These are phyloP conservation scores for Melanitta fusca DNA, from an alignment of 2,797 vertebrate genomes.

Conservation along the genomic window DNA sequence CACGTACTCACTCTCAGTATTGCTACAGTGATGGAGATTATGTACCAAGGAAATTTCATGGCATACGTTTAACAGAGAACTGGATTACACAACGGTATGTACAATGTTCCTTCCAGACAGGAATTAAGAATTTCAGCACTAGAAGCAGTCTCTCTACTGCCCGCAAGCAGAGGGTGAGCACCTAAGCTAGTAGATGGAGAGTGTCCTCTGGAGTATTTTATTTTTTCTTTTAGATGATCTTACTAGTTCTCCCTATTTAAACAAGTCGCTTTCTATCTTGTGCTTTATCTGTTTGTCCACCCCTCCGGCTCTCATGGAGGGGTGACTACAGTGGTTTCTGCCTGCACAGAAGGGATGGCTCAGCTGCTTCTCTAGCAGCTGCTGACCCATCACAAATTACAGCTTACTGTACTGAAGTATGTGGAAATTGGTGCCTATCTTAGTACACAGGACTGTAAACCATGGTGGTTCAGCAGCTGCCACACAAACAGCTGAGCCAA, in stretches of 20 bases:
- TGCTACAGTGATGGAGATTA: not conserved
- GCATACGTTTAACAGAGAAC: not conserved
- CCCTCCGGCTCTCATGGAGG: not conserved
- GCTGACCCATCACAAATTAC: slow-evolving; percentile 59
- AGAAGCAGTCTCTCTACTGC: not conserved
- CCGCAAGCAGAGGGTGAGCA: not conserved
- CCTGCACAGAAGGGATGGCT: slow-evolving; percentile 50
- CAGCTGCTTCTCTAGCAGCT: slow-evolving; percentile 65
- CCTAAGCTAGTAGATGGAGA: not conserved
- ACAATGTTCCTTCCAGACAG: not conserved
- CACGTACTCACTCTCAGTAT: not conserved
- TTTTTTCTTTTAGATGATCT: slow-evolving; percentile 14
- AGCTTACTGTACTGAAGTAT: slow-evolving; percentile 38
- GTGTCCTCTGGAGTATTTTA: not conserved
- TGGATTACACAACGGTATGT: not conserved
- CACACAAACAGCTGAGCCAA: slow-evolving; percentile 54
- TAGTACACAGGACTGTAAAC: not conserved
- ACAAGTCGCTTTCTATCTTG: not conserved
- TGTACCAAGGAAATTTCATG: not conserved
- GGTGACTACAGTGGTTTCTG: slow-evolving; percentile 21
- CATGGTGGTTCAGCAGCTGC: slow-evolving; percentile 43
- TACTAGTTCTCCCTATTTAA: not conserved
- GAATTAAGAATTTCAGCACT: not conserved
- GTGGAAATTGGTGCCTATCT: slow-evolving; percentile 62
- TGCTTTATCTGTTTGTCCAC: not conserved